These are phyloP conservation scores for Bryconaethiops microstoma DNA, from an alignment of 2,797 vertebrate genomes.

Conservation along the genomic window DNA sequence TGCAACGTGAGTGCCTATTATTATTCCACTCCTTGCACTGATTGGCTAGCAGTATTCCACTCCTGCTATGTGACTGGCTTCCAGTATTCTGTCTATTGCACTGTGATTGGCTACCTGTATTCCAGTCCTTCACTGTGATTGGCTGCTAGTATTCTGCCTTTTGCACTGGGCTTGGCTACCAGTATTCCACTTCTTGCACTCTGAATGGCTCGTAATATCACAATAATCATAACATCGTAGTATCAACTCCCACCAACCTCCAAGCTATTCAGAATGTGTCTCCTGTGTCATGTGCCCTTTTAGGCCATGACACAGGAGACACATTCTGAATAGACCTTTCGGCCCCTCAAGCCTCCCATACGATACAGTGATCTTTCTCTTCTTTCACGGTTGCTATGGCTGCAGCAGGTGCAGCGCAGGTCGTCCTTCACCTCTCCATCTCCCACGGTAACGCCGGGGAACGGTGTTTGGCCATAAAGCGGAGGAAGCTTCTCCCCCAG, in stretches of 20 bases:
- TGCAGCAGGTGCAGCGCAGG: background rate
- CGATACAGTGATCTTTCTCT: background rate
- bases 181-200: background rate
- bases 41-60: background rate
- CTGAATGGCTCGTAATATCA: background rate
- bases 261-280: background rate
- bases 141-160: background rate
- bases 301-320: too few species aligned
- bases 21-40: background rate
- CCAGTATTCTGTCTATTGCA: background rate
- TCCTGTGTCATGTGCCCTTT: background rate
- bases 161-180: background rate
- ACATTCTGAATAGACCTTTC: too few species aligned
- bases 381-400: slow-evolving; percentile 15
- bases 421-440: slow-evolving; percentile 1
- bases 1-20: background rate
- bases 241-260: background rate
- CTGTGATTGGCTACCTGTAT: background rate
- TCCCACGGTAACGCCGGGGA: slow-evolving; percentile 12
- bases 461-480: background rate
- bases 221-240: too few species aligned
- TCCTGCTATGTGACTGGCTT: background rate
- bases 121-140: background rate
- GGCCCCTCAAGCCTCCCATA: background rate
- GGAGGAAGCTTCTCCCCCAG: background rate